Evolutionary conservation across 1,140 invertebrate genomes (phyloP), one percentile per base, ranked within the genome.

Genomic region (Pseudomyrmex cubaensis): DNA sequence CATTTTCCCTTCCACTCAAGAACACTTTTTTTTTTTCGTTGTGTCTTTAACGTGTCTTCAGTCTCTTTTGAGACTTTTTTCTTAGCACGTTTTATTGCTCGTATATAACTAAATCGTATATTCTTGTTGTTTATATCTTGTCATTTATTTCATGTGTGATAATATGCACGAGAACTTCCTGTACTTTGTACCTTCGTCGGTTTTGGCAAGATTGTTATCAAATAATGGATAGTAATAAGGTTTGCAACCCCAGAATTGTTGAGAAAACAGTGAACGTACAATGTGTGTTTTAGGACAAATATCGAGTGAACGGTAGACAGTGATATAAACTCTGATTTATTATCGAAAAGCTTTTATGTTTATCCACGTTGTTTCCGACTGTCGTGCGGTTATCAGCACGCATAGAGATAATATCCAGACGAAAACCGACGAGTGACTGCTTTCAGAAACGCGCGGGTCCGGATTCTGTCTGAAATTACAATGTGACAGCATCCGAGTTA

Each of bases 401-500:
- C 7, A n/a, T 13, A 52, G 13, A 52, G 10, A 13, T 52, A 52
- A 13, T 10, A 13, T 52, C 50, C 35, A 35, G 5, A 1, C 5
- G 35, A 35, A 35, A 35, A 48, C 9, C 3, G n/a, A 1, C 66
- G 13, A 62, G 17, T n/a, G 8, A 13, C 0, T 9, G 12, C 20
- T 73, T 73, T 12, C 22, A 86, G 72, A 74, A 25, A 12, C 3
- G 35, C 35, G 35, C 35, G 2, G 22, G 12, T 17, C 12, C 9
- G 2, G 57, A 13, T 8, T 20, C 25, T 62, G n/a, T 66, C 70
- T 9, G 44, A 56, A 84, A 83, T 77, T 78, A 88, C 78, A 57
- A 88, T 88, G 78, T 85, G 83, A 82, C 85, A 90, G 63, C 87
- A 88, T 86, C 82, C 88, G 84, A 59, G 77, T 83, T 64, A 46